Base-by-base conservation (phyloP, 2,113 vertebrate species). In the Gymnocephalus cernua region DNA sequence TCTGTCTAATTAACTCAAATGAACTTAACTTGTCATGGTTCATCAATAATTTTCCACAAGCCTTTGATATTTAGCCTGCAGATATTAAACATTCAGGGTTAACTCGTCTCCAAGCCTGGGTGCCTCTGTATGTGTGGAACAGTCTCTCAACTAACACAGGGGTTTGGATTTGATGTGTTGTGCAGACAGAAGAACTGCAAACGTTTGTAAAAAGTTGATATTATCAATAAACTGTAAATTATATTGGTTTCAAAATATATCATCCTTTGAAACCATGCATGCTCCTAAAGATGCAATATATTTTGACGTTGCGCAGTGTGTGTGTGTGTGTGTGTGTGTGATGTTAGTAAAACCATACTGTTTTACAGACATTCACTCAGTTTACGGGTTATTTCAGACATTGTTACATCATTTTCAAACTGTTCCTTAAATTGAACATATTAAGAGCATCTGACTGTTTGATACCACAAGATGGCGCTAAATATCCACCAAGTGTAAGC, bases 11-110 rank as follows among this genome's bases (percentile, higher is more conserved):
- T 73, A 73, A 51, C 48, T 62, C 51, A 69, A 95, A 96, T 95
- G 95, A 94, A 95, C 96, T 90, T 91, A 93, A 96, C 94, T 96
- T 95, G 95, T 94, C 94, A 95, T 93, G 95, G 93, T 95, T 95
- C 91, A 94, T 96, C 90, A 92, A 72, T 72, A 41, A 77, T 80
- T 82, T 85, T 86, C 63, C 73, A 51, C 70, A 92, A 86, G 88
- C 93, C 95, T 97, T 98, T 98, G 96, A 97, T 97, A 96, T 97
- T 96, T 96, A 96, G 95, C 96, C 95, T 95, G 94, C 92, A 92
- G 92, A 71, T 66, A 96, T 74, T 38, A 77, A 95, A 96, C 64
- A 78, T 97, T 95, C 94, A 95, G 93, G 92, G 91, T 95, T 96
- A 95, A 95, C 94, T 81, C 95, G 94, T 61, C 69, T 78, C 58